Percentiles rank a stretch among this genome's conserved stretches.
These are phyloP conservation scores for Lysiphlebus fabarum DNA, from an alignment of 1,140 invertebrate genomes.

Conservation along the genomic window DNA sequence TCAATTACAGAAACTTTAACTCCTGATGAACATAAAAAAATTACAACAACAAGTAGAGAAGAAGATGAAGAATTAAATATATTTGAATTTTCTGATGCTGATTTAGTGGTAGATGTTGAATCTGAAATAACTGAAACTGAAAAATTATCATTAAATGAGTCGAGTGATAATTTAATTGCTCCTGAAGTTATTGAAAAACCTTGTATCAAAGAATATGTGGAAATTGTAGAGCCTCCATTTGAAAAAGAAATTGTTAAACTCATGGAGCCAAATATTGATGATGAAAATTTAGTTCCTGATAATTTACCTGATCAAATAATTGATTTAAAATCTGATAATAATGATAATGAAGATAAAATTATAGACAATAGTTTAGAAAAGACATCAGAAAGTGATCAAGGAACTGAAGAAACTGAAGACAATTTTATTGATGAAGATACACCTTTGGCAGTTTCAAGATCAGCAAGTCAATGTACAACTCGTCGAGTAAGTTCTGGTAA, in stretches of 20 bases:
- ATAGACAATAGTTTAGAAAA: conserved; percentile 17
- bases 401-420: conserved; percentile 15
- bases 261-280: conserved; percentile 16
- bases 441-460: conserved; percentile 24
- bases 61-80: conserved; percentile 3
- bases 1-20: conserved; percentile 25
- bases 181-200: conserved; percentile 17
- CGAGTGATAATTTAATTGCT: not conserved
- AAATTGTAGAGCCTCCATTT: conserved; percentile 25
- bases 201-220: conserved; percentile 18
- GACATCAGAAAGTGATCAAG: conserved; percentile 13
- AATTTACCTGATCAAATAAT: not conserved
- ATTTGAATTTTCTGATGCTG: not conserved
- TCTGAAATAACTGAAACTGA: conserved; percentile 6
- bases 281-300: conserved; percentile 1
- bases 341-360: conserved; percentile 16
- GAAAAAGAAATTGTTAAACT: conserved; percentile 22
- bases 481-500: conserved; percentile 26
- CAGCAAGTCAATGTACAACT: conserved; percentile 28
- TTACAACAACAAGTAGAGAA: conserved; percentile 9
- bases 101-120: conserved; percentile 15
- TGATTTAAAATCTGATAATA: conserved; percentile 5
- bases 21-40: conserved; percentile 22
- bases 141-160: not conserved
- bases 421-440: conserved; percentile 22